Evolutionary conservation across 2,888 invertebrate species (phyloP), one percentile per base, ranked within the genome.

Genomic region (Drosophila helvetica): DNA sequence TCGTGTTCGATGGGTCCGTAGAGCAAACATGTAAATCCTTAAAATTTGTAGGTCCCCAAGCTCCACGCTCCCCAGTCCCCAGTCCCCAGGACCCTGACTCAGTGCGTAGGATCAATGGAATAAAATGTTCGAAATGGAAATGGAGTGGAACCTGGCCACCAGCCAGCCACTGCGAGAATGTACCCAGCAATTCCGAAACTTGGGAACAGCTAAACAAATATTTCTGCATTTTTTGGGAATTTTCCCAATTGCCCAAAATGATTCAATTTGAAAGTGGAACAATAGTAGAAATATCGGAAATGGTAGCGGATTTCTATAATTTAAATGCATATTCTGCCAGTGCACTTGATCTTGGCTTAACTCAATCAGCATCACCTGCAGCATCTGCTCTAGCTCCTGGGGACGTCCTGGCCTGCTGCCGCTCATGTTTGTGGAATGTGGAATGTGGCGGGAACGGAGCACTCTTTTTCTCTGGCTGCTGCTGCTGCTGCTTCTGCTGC

Each of bases 21-120:
- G 47, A 57, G 58, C 74, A 79, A 76, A 78, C 86, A 87, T 87
- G 85, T 81, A 82, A 89, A 86, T 89, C 85, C 88, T 77, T 75
- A 67, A 82, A 88, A 82, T 82, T 79, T 85, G 85, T 75, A 79
- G 72, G 60, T 48, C 56, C 27, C 27, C 27, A 25, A 1, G 7
- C 25, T 7, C 2, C 25, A 25, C 25, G 8, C 25, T 8, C 7
- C 0, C 25, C 25, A 8, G 5, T 8, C 7, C 0, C 25, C 25
- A 8, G 5, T 8, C 25, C 8, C 38, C 15, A 7, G 38, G 30
- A 52, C 27, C 63, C 66, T 38, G 46, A 15, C 8, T 30, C 47
- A 19, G 53, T 65, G 74, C 19, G 45, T 48, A 50, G 55, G 53
- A 56, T 71, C 59, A 69, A 68, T 19, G 53, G 30, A 43, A 10